Conservation (phyloP, 1,140 invertebrate species). For the Holotrichia oblita region DNA sequence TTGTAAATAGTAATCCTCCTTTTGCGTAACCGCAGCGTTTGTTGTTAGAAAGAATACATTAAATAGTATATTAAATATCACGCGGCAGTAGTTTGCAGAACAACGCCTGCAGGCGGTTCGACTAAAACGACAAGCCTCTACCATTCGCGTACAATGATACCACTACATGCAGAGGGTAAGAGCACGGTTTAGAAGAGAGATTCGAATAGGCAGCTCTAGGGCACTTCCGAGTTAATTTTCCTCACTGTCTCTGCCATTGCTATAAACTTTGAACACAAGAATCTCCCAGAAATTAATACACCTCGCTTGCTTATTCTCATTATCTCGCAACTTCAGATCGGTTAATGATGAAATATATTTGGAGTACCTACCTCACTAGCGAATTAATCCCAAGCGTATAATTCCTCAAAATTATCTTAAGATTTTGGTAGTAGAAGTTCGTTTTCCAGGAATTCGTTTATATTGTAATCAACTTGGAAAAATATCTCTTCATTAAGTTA, state of each 20-base stretch:
- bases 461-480: too few relatives aligned
- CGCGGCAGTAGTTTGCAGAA: constrained; percentile 12
- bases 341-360: background rate
- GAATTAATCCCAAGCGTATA: too few relatives aligned
- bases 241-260: background rate
- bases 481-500: too few relatives aligned
- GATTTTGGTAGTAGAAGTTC: too few relatives aligned
- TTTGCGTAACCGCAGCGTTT: background rate
- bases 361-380: too few relatives aligned
- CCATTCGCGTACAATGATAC: background rate
- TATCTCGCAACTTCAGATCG: background rate
- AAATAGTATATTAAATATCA: constrained; percentile 19
- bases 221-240: constrained; percentile 24
- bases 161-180: background rate
- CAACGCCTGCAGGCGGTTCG: background rate
- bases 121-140: constrained; percentile 4
- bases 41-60: constrained; percentile 14
- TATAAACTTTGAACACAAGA: constrained; percentile 4
- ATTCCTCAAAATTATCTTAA: too few relatives aligned
- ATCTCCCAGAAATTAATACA: constrained; percentile 1
- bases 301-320: background rate
- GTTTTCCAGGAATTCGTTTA: too few relatives aligned
- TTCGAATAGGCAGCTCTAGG: background rate
- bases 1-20: background rate
- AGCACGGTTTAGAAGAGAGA: background rate